phyloP scores from a whole-genome alignment of 2,888 invertebrate species.

The Scaptomyza polygonia region DNA sequence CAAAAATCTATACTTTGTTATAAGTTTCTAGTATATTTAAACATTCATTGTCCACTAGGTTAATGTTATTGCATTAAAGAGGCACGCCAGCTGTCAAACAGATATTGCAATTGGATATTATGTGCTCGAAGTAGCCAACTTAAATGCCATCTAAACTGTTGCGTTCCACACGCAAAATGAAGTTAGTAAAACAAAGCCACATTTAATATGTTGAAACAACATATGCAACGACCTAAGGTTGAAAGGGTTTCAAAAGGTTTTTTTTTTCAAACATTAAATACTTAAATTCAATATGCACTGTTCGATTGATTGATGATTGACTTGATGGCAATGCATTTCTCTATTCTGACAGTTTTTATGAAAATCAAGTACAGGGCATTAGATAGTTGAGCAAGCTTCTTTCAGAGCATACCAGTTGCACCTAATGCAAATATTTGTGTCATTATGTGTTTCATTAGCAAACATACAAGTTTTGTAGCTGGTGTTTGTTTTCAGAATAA shows the following conservation, averaged over 20 bases:
- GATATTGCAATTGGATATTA: background rate
- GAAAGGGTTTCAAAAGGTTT: too few species aligned
- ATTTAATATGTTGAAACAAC: background rate
- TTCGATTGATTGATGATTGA: too few species aligned
- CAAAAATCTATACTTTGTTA: background rate
- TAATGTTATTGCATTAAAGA: slow-evolving; percentile 38
- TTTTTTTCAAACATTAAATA: too few species aligned
- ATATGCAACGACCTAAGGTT: too few species aligned
- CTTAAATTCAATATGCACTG: too few species aligned
- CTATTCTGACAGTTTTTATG: background rate
- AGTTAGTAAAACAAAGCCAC: background rate
- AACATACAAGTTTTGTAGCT: slow-evolving; percentile 26
- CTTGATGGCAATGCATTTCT: background rate
- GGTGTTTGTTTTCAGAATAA: slow-evolving; percentile 3
- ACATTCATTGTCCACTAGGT: background rate
- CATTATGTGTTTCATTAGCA: slow-evolving; percentile 20
- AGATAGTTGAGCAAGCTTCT: background rate
- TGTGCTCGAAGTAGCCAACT: background rate
- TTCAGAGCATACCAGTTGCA: background rate
- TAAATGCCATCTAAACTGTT: background rate
- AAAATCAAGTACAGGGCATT: background rate
- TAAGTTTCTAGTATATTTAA: slow-evolving; percentile 25
- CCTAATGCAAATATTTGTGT: slow-evolving; percentile 7
- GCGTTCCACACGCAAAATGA: background rate
- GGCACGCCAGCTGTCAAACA: slow-evolving; percentile 14